Conservation (phyloP, 1,140 invertebrate species). For the Conus betulinus region DNA sequence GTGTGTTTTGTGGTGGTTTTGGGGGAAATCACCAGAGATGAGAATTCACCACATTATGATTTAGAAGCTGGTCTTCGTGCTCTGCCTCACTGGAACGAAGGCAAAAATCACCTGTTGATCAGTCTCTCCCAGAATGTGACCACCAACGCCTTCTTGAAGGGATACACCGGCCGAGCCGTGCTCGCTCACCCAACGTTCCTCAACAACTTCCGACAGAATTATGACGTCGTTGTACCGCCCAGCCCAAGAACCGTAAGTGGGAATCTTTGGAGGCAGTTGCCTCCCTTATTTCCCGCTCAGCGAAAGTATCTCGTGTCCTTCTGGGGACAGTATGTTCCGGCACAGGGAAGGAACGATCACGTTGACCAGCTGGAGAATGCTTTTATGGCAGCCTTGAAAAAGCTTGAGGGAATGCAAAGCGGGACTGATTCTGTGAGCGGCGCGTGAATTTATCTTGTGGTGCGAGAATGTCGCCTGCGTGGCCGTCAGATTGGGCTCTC, state of each 20-base stretch:
- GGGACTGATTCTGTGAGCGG: no score
- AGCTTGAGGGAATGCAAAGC: neutral
- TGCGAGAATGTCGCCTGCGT: neutral
- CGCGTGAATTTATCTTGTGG: neutral
- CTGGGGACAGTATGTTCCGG: neutral
- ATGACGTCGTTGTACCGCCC: neutral
- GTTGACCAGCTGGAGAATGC: neutral
- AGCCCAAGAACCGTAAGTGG: neutral
- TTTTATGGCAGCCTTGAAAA: neutral
- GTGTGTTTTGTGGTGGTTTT: neutral
- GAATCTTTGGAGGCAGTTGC: neutral
- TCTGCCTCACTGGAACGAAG: neutral
- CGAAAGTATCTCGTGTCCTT: neutral
- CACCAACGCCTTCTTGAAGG: neutral
- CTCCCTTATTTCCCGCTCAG: neutral
- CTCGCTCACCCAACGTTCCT: neutral
- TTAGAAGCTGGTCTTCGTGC: neutral
- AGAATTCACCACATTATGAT: neutral
- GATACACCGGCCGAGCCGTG: neutral
- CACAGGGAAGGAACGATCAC: neutral
- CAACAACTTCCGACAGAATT: neutral
- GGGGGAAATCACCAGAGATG: neutral
- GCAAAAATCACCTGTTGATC: neutral
- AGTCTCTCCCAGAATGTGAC: neutral
- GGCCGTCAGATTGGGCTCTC: neutral